Evolutionary conservation across 2,797 vertebrate genomes (phyloP), one percentile per base, ranked within the genome.

Genomic region (Bovichtus variegatus): DNA sequence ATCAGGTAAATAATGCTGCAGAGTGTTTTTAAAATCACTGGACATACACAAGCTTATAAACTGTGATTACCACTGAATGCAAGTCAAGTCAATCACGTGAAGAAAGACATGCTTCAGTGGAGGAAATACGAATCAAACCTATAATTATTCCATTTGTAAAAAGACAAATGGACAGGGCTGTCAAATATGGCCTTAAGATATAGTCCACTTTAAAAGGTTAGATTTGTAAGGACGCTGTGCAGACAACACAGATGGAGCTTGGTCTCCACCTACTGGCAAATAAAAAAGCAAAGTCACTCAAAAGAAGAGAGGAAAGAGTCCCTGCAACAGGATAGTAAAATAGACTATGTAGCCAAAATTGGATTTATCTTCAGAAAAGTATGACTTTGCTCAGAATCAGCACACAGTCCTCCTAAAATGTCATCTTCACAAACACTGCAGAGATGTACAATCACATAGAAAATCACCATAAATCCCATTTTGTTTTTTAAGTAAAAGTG

Each of bases 191-290:
- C 80, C 65, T 80, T 79, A 86, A 90, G 64, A 82, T 81, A 84
- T n/a, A 80, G 68, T 66, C 60, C 66, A 84, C 85, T 86, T 82
- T 84, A 87, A n/a, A 92, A 92, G 85, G 78, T 84, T 90, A 83
- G 65, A 89, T 86, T 85, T 88, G 81, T 70, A 71, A 67, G 74
- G 71, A 75, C 50, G 46, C 51, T 60, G 60, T 76, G 72, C 55
- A 53, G 74, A 66, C 31, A 69, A 75, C 44, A 87, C 80, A 73
- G 80, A 81, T 93, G 87, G 94, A 94, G 85, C 93, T 94, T 91
- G 89, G 93, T 93, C 94, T 95, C 95, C 95, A 94, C 93, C 95
- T 96, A 94, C 93, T 94, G 95, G 94, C 83, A 79, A 91, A 87
- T 71, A 71, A 70, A 75, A 86, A 85, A 82, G 74, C 50, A 64